phyloP scores from a whole-genome alignment of 53 echinoderm and acorn worm species.

The Astropecten irregularis region DNA sequence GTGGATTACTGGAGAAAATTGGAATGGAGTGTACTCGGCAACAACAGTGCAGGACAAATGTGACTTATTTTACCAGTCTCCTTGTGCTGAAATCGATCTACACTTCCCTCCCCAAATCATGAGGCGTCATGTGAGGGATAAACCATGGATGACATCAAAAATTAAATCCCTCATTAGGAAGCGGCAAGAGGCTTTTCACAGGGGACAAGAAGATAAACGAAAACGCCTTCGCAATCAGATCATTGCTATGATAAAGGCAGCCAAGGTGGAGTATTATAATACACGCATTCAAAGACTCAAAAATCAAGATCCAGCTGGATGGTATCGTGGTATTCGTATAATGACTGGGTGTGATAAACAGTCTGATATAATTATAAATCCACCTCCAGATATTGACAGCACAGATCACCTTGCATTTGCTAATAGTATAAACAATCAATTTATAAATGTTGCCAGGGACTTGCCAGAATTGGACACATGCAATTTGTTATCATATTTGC shows the following conservation, averaged over 20 bases:
- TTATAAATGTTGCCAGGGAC: too few relatives aligned
- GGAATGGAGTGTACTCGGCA: conserved; percentile 10
- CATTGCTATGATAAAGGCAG: background rate
- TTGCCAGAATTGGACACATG: too few relatives aligned
- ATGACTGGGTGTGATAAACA: too few relatives aligned
- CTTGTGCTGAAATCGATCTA: background rate
- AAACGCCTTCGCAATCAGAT: background rate
- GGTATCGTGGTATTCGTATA: background rate
- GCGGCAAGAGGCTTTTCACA: background rate
- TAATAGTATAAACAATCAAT: too few relatives aligned
- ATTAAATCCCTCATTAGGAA: background rate
- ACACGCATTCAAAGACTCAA: background rate
- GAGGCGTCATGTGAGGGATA: background rate
- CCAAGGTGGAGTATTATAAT: background rate
- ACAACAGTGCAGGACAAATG: background rate
- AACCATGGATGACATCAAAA: background rate
- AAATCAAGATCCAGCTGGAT: background rate
- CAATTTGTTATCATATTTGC: too few relatives aligned
- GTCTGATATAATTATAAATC: too few relatives aligned
- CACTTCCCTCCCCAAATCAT: background rate
- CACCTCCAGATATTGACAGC: too few relatives aligned
- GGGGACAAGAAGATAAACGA: background rate
- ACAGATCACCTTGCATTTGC: too few relatives aligned
- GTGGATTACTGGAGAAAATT: conserved; percentile 2
- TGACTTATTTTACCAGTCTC: background rate